Evolutionary conservation across 92 coral and sea anemone genomes (phyloP), one percentile per base, ranked within the genome.

Genomic region (Isaurus tuberculatus): DNA sequence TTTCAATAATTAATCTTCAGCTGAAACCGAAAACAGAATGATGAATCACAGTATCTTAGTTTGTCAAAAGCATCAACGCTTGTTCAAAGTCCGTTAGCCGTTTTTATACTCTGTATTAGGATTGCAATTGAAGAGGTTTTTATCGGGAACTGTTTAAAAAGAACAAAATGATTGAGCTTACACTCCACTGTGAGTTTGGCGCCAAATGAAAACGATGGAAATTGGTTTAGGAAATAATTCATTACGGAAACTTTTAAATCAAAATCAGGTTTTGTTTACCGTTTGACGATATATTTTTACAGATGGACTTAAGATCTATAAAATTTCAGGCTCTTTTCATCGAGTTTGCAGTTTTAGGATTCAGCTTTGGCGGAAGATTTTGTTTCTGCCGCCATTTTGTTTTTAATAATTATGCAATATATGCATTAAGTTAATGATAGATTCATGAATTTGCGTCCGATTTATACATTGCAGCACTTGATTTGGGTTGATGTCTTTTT

Each of bases 151-250:
- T 3, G 63, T 19, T 55, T n/a, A 4, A 8, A 19, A 55, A 55
- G 25, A 22, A 55, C 25, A 55, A 55, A 19, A n/a, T 8, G 27
- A 3, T 10, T 1, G 22, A 55, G 4, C 6, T 55, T 20, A n/a
- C 63, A 55, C 23, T n/a, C 26, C 1, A 34, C 78, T 49, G 43
- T 72, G 78, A 72, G 60, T 72, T 72, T 72, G 78, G 78, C 78
- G 78, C 78, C 78, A 72, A 72, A n/a, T n/a, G n/a, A n/a, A n/a
- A 72, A 25, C 29, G 78, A 27, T 42, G 48, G 30, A 23, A 37
- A 0, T 15, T 43, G 16, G 19, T 44, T 26, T 5, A 7, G 58
- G 33, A 16, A 7, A n/a, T 7, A 4, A 71, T 40, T 43, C 36
- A 40, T 19, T 13, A 4, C 23, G 0, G 5, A 44, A 22, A 5